These are phyloP conservation scores for Poecilus cupreus DNA, from an alignment of 2,888 invertebrate species.

Conservation along the genomic window DNA sequence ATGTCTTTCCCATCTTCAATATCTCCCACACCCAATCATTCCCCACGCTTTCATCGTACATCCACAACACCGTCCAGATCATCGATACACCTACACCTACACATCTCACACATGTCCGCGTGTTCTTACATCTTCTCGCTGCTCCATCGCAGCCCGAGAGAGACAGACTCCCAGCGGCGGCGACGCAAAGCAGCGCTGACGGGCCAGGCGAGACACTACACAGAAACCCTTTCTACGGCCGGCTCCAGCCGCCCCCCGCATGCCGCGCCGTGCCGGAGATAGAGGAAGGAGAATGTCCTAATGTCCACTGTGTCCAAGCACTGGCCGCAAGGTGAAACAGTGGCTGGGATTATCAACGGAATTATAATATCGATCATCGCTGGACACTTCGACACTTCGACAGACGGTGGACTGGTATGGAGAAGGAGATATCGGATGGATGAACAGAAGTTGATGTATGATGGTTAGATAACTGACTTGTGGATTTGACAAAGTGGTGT, in stretches of 20 bases:
- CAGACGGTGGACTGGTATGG: neutral
- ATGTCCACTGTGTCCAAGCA: neutral
- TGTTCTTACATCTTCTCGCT: conserved; percentile 11
- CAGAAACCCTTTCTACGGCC: conserved; percentile 72
- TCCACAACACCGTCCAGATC: conserved; percentile 12
- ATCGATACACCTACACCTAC: conserved; percentile 26
- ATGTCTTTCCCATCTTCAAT: neutral
- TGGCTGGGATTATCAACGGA: conserved; percentile 8
- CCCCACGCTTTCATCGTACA: neutral
- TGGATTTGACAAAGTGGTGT: neutral
- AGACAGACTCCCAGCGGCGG: conserved; percentile 23
- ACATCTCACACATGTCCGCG: conserved; percentile 27
- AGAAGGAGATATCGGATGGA: neutral
- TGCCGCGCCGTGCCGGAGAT: neutral
- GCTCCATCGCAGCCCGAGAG: neutral
- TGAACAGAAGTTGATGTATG: neutral
- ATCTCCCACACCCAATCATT: neutral
- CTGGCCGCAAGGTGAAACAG: neutral
- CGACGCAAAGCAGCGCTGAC: conserved; percentile 63
- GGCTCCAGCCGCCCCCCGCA: conserved; percentile 67
- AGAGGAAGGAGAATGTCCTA: neutral
- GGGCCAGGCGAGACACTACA: conserved; percentile 70
- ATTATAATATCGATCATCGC: conserved; percentile 47
- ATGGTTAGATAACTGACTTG: neutral
- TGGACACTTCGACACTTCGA: neutral